Conservation (phyloP, 35 echinoderm and acorn worm genomes). For the Ophioderma brevispina region DNA sequence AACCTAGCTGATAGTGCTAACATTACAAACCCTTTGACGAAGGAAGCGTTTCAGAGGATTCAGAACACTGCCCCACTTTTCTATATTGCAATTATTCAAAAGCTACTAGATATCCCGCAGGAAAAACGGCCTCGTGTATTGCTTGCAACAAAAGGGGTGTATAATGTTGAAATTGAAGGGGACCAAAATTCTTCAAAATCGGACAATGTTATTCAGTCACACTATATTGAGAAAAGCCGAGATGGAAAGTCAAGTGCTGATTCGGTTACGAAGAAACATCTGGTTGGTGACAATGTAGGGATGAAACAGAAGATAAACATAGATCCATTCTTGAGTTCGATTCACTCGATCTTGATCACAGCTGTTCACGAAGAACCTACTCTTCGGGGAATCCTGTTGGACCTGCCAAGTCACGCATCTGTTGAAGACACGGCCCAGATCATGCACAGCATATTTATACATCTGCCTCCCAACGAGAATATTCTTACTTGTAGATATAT, state of each 20-base stretch:
- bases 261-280: too few species aligned
- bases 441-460: slow-evolving; percentile 1
- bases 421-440: slow-evolving; percentile 21
- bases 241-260: too few species aligned
- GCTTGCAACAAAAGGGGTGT: neutral
- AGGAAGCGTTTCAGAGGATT: neutral
- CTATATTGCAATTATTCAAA: neutral
- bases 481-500: slow-evolving; percentile 8
- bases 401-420: slow-evolving; percentile 27
- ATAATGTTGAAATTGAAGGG: slow-evolving; percentile 7
- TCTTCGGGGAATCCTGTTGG: slow-evolving; percentile 6
- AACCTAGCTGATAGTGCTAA: neutral
- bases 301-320: neutral
- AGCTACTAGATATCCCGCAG: neutral
- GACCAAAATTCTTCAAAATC: too few species aligned
- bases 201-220: too few species aligned
- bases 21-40: neutral
- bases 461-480: slow-evolving; percentile 35
- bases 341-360: slow-evolving; percentile 41
- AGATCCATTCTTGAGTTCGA: neutral
- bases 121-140: neutral
- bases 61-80: neutral
- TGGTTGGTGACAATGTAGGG: neutral
- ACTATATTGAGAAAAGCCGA: too few species aligned
- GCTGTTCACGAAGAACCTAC: slow-evolving; percentile 61